Conservation (phyloP, 2,113 vertebrate genomes). For the Sceloporus undulatus region DNA sequence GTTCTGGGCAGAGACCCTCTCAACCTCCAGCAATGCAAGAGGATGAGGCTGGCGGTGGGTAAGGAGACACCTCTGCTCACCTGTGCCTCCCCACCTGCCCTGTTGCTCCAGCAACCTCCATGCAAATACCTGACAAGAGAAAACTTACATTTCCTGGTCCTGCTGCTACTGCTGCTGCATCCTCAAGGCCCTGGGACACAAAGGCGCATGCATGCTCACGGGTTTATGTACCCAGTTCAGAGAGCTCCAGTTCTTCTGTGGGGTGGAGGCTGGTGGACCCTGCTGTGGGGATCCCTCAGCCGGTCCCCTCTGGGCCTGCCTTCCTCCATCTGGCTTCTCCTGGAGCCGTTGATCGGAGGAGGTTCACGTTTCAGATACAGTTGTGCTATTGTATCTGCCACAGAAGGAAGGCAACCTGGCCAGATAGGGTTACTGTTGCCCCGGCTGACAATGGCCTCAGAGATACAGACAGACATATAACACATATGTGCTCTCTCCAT, state of each 20-base stretch:
- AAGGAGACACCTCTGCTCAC: neutral
- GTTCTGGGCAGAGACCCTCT: no score
- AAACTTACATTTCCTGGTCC: constrained; percentile 56
- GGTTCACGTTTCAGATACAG: constrained; percentile 66
- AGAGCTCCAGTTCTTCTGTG: no score
- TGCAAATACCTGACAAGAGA: neutral
- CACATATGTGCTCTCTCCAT: neutral
- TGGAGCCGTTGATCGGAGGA: constrained; percentile 28
- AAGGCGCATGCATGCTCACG: neutral
- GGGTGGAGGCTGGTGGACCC: neutral
- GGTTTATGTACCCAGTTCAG: no score
- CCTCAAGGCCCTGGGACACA: neutral
- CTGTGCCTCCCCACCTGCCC: neutral
- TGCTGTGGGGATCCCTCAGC: neutral
- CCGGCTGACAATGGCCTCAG: constrained; percentile 47
- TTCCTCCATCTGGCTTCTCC: fast-evolving
- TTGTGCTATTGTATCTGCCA: constrained; percentile 46
- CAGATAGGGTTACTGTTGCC: constrained; percentile 61
- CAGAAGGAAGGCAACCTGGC: constrained; percentile 46
- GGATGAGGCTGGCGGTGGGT: no score
- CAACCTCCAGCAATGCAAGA: no score
- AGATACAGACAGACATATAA: constrained; percentile 44
- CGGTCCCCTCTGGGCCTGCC: neutral
- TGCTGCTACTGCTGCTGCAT: neutral
- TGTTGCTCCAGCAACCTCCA: neutral